A percentile compares a stretch with the other conserved stretches of the same genome.
Evolutionary conservation across 2,113 vertebrate species (phyloP).

Genomic region (Heptranchias perlo): DNA sequence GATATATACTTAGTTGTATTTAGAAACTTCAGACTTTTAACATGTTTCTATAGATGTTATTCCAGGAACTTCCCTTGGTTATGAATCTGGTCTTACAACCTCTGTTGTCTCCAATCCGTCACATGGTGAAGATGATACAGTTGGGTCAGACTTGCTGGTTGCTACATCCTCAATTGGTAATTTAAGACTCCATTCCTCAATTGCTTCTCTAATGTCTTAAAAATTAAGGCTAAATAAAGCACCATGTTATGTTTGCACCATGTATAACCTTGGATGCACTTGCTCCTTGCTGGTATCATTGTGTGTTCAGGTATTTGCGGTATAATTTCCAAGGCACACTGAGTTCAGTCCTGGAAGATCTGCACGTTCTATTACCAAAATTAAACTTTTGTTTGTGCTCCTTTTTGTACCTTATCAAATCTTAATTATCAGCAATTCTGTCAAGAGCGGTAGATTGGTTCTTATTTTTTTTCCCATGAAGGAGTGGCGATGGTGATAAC

Average conservation of each 20-base stretch:
- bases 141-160: neutral
- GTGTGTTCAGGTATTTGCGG: neutral
- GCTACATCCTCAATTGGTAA: neutral
- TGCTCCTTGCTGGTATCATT: neutral
- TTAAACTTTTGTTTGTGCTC: neutral
- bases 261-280: neutral
- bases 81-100: neutral
- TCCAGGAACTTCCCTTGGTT: neutral
- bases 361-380: neutral
- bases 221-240: neutral
- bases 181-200: neutral
- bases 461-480: neutral
- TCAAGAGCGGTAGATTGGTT: neutral
- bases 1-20: neutral
- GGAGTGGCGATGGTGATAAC: neutral
- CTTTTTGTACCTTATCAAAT: neutral
- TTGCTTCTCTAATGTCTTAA: too few relatives aligned
- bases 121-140: neutral
- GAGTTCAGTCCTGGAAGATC: neutral
- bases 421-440: neutral
- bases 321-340: neutral
- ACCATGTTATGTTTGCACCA: neutral
- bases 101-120: neutral
- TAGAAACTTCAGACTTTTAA: neutral
- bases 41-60: neutral